Evolutionary conservation across 1,140 invertebrate genomes (phyloP), one percentile per base, ranked within the genome.

Genomic region (Lerema accius): DNA sequence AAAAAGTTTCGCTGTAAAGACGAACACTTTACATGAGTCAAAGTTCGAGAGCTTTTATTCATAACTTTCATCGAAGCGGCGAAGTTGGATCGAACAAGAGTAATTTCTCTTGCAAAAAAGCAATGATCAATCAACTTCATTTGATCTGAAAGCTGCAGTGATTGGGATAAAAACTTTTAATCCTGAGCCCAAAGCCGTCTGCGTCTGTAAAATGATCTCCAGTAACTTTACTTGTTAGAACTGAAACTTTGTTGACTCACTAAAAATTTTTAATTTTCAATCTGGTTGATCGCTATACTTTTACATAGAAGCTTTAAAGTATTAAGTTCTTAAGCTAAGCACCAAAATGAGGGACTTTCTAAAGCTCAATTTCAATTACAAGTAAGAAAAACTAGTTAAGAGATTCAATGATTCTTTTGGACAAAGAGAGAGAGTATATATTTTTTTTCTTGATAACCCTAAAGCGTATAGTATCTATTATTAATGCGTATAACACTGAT

Each of bases 81-180:
- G 42, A 58, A 58, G 15, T 58, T 46, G 15, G 42, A 46, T 37
- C 42, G 42, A 46, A 46, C 55, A 46, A 58, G 55, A 19, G 28
- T 28, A 16, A 58, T 58, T 58, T 46, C 28, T 32, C 28, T 46
- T 55, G 39, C 55, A 37, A 50, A 55, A 48, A 37, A 26, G 28
- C 63, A 42, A 65, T 56, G 55, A 65, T 65, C 55, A 65, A 59
- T 65, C 63, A 59, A 59, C 45, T 28, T 59, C 53, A 59, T 59
- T 65, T 51, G 53, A 59, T 51, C 37, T 56, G 46, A 65, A 59
- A 50, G 46, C 48, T 42, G 43, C 15, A 32, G 23, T 10, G 14
- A 50, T 39, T 35, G 5, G 14, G 50, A 46, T 55, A n/a, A 48
- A 55, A 48, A 63, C 35, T 63, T 63, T 58, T 13, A 35, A 26